Base-by-base conservation (phyloP, 2,797 vertebrate genomes). In the Corythornis leucogaster region DNA sequence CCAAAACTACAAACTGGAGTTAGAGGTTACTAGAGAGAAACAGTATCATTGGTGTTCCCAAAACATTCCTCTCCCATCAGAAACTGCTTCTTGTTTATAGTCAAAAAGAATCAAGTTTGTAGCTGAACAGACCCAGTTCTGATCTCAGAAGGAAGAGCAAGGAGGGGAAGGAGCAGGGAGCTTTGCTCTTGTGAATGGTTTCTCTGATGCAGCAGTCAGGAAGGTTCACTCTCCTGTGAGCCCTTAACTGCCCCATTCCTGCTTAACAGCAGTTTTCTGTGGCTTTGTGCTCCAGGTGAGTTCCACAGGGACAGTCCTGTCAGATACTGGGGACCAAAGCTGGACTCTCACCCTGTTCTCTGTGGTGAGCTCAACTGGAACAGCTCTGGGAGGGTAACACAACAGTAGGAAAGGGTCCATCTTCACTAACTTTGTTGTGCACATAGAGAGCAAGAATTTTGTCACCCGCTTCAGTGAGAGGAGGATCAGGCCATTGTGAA, bases 21-120 rank as follows among this genome's bases (percentile, higher is more conserved):
- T 28, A 58, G 16, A 83, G 42, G 9, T 55, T 26, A 24, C 33
- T 68, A 28, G 5, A 74, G 25, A n/a, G 31, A 22, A 53, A 78
- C 19, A 48, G 13, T 8, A 50, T 15, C 50, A 35, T 2, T 13
- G 8, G 42, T 13, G 59, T 19, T 50, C 50, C 31, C 0, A 0
- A 83, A 77, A 31, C 12, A 11, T 20, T 73, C 22, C 12, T 28
- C 22, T 51, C 61, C 53, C 14, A 20, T 31, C 20, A 67, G 48
- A 80, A 80, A 93, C 5, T 31, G 69, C 28, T 75, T 85, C 71
- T 66, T 77, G 26, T 35, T 71, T 58, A 45, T 38, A 63, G 28
- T 80, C 61, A 70, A 25, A 48, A 35, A 25, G 35, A 70, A 70
- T 30, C 17, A 71, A 54, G 54, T 13, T 33, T 48, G 22, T 10